Base-by-base conservation (phyloP, 2,888 invertebrate genomes). In the Coremacera marginata region DNA sequence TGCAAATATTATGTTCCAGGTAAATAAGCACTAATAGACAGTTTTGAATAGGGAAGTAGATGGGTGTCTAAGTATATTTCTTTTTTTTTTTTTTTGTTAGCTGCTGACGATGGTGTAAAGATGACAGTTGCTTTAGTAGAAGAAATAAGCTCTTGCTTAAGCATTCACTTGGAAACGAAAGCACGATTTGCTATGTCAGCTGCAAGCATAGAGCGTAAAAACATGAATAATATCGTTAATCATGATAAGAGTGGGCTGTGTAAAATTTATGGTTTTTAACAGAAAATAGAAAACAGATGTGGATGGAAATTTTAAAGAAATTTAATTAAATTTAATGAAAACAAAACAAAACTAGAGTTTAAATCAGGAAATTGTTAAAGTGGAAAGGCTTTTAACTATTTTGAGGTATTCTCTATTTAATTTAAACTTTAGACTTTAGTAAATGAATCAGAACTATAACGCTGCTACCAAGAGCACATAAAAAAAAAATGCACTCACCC, bases 1-100 rank as follows among this genome's bases (percentile, higher is more conserved):
- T 72, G 71, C 71, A 72, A 72, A 72, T 72, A 60, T 57, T 72
- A 60, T 25, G 44, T 57, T 34, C 14, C 22, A 55, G 34, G 27
- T 19, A 57, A 60, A 22, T 1, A 27, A 44, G 44, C 44, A 55
- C 25, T 52, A 34, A 55, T 34, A 55, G n/a, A 55, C 51, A 11
- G 55, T 55, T 70, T 52, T 25, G 55, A 34, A 27, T 9, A 55
- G n/a, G 14, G 11, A n/a, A n/a, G n/a, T n/a, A n/a, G n/a, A n/a
- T n/a, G 52, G 25, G 49, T 27, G 51, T 19, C 4, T 51, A 31
- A n/a, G 27, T 19, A 1, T 37, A 1, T 37, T 37, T 37, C 8
- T 37, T 11, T 44, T 44, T 44, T 44, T 44, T 11, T 44, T 44
- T 44, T 14, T 14, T 44, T 11, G 14, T 11, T 44, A 11, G 14